Conservation (phyloP, 2,888 invertebrate species). For the Tetragonula carbonaria region DNA sequence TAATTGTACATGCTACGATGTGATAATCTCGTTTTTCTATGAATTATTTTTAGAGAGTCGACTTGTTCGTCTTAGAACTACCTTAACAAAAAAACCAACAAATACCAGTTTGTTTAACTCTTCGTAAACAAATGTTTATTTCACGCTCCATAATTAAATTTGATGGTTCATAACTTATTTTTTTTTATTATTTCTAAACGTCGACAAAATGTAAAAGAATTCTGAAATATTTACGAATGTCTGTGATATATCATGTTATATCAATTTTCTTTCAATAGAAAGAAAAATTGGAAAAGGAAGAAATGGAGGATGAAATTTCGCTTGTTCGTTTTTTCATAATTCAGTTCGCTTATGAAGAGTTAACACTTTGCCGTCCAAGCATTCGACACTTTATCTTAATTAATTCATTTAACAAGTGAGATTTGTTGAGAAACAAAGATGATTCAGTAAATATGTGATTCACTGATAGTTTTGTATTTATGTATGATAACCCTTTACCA, state of each 20-base stretch:
- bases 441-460: neutral
- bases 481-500: constrained; percentile 30
- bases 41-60: too few species aligned
- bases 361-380: neutral
- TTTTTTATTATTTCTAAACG: too few species aligned
- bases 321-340: neutral
- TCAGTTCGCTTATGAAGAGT: neutral
- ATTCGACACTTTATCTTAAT: neutral
- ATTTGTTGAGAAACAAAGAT: neutral
- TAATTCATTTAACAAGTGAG: neutral
- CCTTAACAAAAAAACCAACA: neutral
- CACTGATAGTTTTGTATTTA: neutral
- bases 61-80: neutral
- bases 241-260: too few species aligned
- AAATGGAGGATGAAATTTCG: neutral
- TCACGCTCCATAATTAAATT: neutral
- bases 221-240: too few species aligned
- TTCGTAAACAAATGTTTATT: neutral
- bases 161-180: neutral
- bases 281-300: neutral
- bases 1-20: constrained; percentile 16
- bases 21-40: neutral
- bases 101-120: neutral
- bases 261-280: neutral
- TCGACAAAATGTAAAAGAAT: too few species aligned